Evolutionary conservation across 2,113 vertebrate species (phyloP).

Genomic region (Oncorhynchus tshawytscha): DNA sequence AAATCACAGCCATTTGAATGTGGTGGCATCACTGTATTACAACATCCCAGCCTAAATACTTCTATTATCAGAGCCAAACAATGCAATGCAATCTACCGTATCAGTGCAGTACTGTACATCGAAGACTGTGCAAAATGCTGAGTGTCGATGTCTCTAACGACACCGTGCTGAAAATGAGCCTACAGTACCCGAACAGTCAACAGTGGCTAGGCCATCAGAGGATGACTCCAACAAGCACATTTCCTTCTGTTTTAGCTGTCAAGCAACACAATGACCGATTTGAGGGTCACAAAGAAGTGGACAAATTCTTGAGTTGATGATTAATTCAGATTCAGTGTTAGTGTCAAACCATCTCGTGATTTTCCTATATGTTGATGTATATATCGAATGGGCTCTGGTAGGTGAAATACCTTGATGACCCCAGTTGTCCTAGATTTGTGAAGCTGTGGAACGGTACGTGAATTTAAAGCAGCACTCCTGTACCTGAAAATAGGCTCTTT

Average conservation of each 20-base stretch:
- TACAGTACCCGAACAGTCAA: constrained; percentile 25
- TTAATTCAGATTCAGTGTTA: neutral
- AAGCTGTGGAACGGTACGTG: constrained; percentile 42
- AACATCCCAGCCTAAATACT: too few relatives aligned
- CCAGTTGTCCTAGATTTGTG: neutral
- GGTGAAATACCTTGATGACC: neutral
- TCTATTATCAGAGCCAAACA: too few relatives aligned
- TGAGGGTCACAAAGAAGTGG: neutral
- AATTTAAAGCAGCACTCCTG: neutral
- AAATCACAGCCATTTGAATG: too few relatives aligned
- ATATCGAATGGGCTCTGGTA: neutral
- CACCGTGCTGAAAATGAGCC: neutral
- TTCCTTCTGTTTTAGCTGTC: neutral
- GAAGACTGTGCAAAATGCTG: too few relatives aligned
- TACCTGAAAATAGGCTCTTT: neutral
- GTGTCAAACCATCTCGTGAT: neutral
- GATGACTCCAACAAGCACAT: neutral
- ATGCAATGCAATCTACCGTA: too few relatives aligned
- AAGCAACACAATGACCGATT: neutral
- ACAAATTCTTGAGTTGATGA: neutral
- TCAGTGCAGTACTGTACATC: too few relatives aligned
- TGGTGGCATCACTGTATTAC: too few relatives aligned
- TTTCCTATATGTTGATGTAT: neutral
- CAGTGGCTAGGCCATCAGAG: constrained; percentile 15
- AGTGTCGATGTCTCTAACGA: too few relatives aligned